phyloP scores from a whole-genome alignment of 2,888 invertebrate genomes.

The Digitonthophagus gazella region DNA sequence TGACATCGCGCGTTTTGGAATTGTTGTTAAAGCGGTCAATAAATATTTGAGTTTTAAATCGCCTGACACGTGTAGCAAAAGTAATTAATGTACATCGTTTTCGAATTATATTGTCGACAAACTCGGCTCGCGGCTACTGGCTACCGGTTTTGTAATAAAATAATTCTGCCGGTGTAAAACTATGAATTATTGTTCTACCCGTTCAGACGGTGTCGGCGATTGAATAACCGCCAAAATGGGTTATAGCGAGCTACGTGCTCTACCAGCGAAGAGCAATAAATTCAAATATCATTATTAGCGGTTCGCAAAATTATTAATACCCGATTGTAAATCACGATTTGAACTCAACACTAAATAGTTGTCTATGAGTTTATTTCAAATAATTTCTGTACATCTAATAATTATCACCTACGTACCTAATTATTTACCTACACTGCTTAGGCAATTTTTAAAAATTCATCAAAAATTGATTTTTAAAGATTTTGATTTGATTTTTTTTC shows the following conservation, averaged over 20 bases:
- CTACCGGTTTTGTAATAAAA: conserved; percentile 9
- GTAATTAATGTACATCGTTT: conserved; percentile 14
- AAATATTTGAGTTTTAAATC: conserved; percentile 11
- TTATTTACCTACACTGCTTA: too few species aligned
- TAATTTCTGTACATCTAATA: too few species aligned
- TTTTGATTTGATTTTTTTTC: too few species aligned
- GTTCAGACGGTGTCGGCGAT: background rate
- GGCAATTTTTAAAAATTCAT: too few species aligned
- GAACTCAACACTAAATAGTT: background rate
- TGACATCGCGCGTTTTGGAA: background rate
- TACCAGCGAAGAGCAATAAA: background rate
- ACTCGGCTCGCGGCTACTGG: background rate
- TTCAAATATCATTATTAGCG: background rate
- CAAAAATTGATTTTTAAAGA: too few species aligned
- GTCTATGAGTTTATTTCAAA: background rate
- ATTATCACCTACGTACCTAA: too few species aligned
- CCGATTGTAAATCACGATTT: background rate
- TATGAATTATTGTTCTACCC: conserved; percentile 7
- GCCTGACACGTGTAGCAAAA: conserved; percentile 15
- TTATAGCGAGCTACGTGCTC: background rate
- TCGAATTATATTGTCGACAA: conserved; percentile 9
- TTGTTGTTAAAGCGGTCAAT: conserved; percentile 10
- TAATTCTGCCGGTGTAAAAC: conserved; percentile 9
- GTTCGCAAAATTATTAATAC: background rate
- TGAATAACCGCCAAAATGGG: background rate